phyloP scores from a whole-genome alignment of 2,113 vertebrate genomes.

The Pseudonaja textilis region DNA sequence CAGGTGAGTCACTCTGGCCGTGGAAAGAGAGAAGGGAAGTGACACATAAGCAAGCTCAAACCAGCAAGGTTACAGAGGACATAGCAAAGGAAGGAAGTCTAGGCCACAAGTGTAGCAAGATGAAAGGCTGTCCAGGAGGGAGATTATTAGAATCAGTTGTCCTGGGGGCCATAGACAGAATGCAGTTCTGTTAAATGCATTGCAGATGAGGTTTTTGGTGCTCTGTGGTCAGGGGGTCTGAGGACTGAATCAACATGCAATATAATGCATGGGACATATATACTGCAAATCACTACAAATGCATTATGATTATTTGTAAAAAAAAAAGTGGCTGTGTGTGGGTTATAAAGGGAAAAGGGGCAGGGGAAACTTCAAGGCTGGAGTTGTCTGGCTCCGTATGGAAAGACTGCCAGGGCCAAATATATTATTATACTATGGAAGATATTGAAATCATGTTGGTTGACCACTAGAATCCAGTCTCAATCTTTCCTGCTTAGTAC shows the following conservation, averaged over 20 bases:
- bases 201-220: background rate
- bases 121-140: background rate
- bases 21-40: background rate
- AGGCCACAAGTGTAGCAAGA: background rate
- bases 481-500: background rate
- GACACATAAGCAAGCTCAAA: background rate
- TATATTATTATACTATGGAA: background rate
- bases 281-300: background rate
- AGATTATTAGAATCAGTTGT: background rate
- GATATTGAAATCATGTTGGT: background rate
- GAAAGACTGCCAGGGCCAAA: background rate
- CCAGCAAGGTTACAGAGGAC: background rate
- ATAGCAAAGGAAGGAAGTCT: slow-evolving; percentile 1
- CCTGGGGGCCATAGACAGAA: background rate
- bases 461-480: background rate
- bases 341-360: background rate
- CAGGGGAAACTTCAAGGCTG: background rate
- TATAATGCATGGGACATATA: background rate
- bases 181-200: background rate
- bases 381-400: background rate
- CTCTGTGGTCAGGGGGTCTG: background rate
- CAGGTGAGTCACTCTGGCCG: background rate
- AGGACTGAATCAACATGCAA: background rate
- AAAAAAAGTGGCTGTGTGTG: background rate
- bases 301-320: background rate